Percentiles rank a stretch among this genome's conserved stretches.
phyloP scores from a whole-genome alignment of 2,113 vertebrate genomes.

The Stomatorhinus ivindoensis region DNA sequence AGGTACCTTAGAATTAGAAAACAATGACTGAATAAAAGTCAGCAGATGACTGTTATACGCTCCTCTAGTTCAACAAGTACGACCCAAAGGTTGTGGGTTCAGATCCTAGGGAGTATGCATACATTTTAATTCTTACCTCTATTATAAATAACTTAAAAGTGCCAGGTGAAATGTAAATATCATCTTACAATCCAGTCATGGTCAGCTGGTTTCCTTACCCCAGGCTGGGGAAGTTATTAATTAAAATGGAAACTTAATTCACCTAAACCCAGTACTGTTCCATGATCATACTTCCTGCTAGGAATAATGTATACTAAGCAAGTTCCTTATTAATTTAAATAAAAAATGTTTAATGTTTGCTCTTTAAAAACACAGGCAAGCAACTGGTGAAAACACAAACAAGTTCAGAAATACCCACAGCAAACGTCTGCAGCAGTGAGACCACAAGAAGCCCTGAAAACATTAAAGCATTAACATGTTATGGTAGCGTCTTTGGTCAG shows the following conservation, averaged over 20 bases:
- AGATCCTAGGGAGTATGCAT: neutral
- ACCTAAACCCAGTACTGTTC: neutral
- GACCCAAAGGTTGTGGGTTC: neutral
- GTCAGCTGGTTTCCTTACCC: neutral
- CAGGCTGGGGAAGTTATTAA: neutral
- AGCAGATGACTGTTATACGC: neutral
- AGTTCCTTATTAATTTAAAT: neutral
- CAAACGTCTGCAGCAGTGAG: neutral
- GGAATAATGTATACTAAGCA: neutral
- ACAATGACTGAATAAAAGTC: neutral
- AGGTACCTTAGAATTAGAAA: neutral
- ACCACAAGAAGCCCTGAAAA: neutral
- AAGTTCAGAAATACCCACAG: neutral
- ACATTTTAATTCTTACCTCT: neutral
- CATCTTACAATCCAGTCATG: neutral
- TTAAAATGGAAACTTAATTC: neutral
- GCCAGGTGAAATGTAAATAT: neutral
- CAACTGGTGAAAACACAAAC: neutral
- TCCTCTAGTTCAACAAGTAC: neutral
- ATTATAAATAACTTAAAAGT: neutral
- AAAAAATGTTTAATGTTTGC: neutral
- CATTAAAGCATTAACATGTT: neutral
- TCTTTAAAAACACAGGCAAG: neutral
- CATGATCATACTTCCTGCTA: neutral
- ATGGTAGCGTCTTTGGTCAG: neutral